phyloP scores from a whole-genome alignment of 2,113 vertebrate genomes.

The Brachyhypopomus gauderio region DNA sequence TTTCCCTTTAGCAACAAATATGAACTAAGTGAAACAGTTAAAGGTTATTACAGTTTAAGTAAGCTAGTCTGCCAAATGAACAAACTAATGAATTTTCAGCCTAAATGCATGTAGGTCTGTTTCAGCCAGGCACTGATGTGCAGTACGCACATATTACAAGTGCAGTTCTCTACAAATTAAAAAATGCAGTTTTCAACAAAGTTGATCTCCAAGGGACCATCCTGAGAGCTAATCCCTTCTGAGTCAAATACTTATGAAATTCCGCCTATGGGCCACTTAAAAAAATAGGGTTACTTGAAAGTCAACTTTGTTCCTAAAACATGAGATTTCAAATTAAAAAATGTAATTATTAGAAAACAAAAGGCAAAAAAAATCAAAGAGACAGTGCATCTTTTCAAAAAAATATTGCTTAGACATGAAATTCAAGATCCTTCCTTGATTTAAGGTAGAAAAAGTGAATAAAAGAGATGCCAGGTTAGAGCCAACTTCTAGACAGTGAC shows the following conservation, averaged over 20 bases:
- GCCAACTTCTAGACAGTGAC: neutral
- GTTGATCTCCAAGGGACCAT: conserved; percentile 2
- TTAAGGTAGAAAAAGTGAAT: neutral
- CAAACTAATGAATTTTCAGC: conserved; percentile 1
- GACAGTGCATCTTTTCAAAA: neutral
- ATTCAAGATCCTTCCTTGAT: neutral
- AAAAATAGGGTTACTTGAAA: conserved; percentile 1
- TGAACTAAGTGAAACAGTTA: neutral
- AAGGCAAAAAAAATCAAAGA: conserved; percentile 18
- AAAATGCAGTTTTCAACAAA: neutral
- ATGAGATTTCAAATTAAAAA: neutral
- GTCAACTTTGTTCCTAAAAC: neutral
- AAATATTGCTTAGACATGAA: neutral
- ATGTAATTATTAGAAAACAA: neutral
- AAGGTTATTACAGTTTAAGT: neutral
- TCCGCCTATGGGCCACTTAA: neutral
- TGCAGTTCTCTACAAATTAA: neutral
- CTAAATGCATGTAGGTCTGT: neutral
- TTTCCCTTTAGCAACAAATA: conserved; percentile 2
- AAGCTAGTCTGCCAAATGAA: neutral
- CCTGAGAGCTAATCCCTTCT: neutral
- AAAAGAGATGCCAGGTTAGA: neutral
- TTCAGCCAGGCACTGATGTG: neutral
- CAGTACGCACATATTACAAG: neutral
- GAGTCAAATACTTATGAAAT: neutral